These are phyloP conservation scores for Rhinoderma darwinii DNA, from an alignment of 2,113 vertebrate genomes.

Conservation along the genomic window DNA sequence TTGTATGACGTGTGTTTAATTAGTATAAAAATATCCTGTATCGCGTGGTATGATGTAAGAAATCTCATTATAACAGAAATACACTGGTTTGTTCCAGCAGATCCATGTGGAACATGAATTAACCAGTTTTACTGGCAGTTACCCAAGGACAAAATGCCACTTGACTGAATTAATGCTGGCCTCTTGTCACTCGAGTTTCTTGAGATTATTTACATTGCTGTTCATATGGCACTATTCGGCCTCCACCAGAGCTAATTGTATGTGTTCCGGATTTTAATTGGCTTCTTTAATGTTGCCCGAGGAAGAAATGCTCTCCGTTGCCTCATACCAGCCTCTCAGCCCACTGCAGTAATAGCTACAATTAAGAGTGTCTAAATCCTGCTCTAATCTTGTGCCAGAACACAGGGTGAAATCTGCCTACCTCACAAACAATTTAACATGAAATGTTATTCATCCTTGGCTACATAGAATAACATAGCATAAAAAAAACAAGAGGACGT, in stretches of 20 bases:
- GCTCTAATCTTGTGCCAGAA: slow-evolving; percentile 67
- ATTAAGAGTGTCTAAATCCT: slow-evolving; percentile 71
- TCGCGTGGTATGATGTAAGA: slow-evolving; percentile 62
- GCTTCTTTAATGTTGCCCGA: slow-evolving; percentile 63
- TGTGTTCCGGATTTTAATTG: slow-evolving; percentile 63
- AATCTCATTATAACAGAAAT: slow-evolving; percentile 58
- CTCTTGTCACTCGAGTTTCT: slow-evolving; percentile 56
- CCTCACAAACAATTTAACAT: slow-evolving; percentile 61
- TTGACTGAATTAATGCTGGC: slow-evolving; percentile 69
- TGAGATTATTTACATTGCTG: slow-evolving; percentile 55
- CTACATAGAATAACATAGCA: not conserved
- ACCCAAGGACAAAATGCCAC: slow-evolving; percentile 69
- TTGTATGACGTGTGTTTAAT: too few species aligned
- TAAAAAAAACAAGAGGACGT: not conserved
- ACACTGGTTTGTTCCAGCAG: slow-evolving; percentile 62
- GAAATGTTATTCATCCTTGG: slow-evolving; percentile 41
- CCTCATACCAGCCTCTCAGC: slow-evolving; percentile 66
- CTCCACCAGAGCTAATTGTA: slow-evolving; percentile 61
- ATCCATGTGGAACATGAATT: slow-evolving; percentile 65
- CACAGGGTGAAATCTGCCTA: slow-evolving; percentile 62
- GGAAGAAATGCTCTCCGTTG: slow-evolving; percentile 61
- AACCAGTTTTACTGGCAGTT: slow-evolving; percentile 72
- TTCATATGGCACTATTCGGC: slow-evolving; percentile 42
- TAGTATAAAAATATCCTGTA: too few species aligned
- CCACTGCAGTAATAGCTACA: slow-evolving; percentile 66